Percentiles rank a stretch among this genome's conserved stretches.
These are phyloP conservation scores for Fregetta grallaria DNA, from an alignment of 2,113 vertebrate species.

Conservation along the genomic window DNA sequence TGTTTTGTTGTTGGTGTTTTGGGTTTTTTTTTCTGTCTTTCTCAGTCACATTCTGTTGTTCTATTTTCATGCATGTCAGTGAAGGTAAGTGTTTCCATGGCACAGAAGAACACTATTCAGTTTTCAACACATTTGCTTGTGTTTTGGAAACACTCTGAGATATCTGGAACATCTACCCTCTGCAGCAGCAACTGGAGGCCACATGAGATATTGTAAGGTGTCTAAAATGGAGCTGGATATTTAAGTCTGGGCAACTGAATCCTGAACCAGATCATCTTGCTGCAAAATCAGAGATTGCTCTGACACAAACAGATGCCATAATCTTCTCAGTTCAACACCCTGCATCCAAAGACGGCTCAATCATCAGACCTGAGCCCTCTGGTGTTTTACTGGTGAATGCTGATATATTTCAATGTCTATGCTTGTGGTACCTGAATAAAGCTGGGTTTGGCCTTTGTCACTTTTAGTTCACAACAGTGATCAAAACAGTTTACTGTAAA, in stretches of 20 bases:
- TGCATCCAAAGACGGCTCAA: neutral
- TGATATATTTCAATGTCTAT: neutral
- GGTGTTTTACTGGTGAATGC: neutral
- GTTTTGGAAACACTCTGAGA: neutral
- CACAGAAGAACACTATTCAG: neutral
- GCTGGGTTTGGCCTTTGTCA: neutral
- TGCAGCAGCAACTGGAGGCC: neutral
- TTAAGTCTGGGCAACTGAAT: neutral
- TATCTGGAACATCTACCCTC: neutral
- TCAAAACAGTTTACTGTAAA: neutral
- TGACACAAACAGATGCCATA: neutral
- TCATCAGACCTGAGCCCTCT: neutral
- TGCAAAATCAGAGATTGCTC: neutral
- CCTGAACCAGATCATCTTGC: neutral
- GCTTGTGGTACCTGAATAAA: neutral
- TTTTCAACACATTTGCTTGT: neutral
- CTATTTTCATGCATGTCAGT: neutral
- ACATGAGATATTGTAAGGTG: neutral
- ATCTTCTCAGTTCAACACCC: neutral
- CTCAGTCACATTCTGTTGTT: neutral
- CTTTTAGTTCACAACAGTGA: neutral
- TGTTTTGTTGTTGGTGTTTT: neutral
- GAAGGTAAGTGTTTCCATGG: neutral
- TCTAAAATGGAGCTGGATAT: neutral
- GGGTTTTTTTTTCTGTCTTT: neutral